Conservation (phyloP, 2,888 invertebrate species). For the Sinohyriopsis cumingii region DNA sequence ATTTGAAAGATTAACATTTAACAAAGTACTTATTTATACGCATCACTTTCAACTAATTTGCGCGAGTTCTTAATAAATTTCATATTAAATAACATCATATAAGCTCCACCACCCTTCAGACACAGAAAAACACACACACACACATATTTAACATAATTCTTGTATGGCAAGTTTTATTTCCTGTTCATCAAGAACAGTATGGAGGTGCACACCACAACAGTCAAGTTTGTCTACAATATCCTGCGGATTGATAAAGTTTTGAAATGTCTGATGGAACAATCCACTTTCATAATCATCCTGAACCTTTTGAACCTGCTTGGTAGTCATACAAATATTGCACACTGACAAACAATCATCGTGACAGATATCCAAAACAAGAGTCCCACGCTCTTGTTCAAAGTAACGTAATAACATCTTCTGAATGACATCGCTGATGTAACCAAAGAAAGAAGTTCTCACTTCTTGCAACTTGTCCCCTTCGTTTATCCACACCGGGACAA, state of each 20-base stretch:
- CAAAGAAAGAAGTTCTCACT: slow-evolving; percentile 32
- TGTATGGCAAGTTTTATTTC: slow-evolving; percentile 52
- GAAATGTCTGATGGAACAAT: slow-evolving; percentile 49
- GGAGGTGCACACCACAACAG: slow-evolving; percentile 55
- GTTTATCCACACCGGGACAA: slow-evolving; percentile 41
- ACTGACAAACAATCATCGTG: slow-evolving; percentile 57
- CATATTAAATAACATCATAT: too few relatives aligned
- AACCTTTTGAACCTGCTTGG: slow-evolving; percentile 53
- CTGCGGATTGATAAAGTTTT: slow-evolving; percentile 47
- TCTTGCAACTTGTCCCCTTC: slow-evolving; percentile 32
- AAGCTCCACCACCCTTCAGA: too few relatives aligned
- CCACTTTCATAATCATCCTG: slow-evolving; percentile 55
- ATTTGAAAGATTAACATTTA: too few relatives aligned
- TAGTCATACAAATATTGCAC: slow-evolving; percentile 64
- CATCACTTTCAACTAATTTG: too few relatives aligned
- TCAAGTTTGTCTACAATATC: slow-evolving; percentile 50
- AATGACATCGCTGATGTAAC: slow-evolving; percentile 43
- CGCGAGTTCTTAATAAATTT: too few relatives aligned
- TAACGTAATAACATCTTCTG: slow-evolving; percentile 61
- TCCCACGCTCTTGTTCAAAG: slow-evolving; percentile 68
- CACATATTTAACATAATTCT: slow-evolving; percentile 43
- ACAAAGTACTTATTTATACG: too few relatives aligned
- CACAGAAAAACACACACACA: slow-evolving; percentile 1
- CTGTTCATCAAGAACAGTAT: slow-evolving; percentile 54
- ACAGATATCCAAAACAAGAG: slow-evolving; percentile 60